Base-by-base conservation (phyloP, 2,888 invertebrate species). In the Euphydryas editha region DNA sequence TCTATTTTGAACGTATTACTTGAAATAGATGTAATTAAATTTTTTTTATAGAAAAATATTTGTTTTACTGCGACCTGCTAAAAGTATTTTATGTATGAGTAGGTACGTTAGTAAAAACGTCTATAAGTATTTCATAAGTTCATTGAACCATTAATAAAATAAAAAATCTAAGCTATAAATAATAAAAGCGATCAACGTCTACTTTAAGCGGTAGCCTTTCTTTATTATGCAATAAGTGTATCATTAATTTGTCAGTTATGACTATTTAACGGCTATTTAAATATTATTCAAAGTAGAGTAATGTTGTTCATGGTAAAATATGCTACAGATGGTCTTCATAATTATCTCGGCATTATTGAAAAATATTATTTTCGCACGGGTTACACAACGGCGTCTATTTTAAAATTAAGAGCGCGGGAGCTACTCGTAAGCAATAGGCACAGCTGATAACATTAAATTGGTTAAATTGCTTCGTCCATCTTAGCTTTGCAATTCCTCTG, bases 371-470 rank as follows among this genome's bases (percentile, higher is more conserved):
- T 88, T 86, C 76, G 83, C 85, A 81, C 81, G 75, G 76, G 78
- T 77, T 83, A 80, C 80, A 88, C 87, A 88, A 88, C 85, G 78
- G 84, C 79, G 79, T 86, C 86, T 86, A 90, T 91, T 88, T 91
- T 90, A 85, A 83, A 89, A 90, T 91, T 86, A 86, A 87, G 90
- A 87, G 71, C 88, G 84, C 85, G 85, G 81, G 85, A 86, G 84
- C 78, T 83, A 30, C 30, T 30, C 30, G 30, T 30, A 84, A 84
- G 90, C 89, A 90, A 90, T 90, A 84, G 90, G 84, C 80, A 78
- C 82, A 88, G 87, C n/a, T n/a, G n/a, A 90, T 86, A 87, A 90
- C 85, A 90, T 89, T 89, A 90, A 91, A 92, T 91, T 92, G 91
- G 90, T 87, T 88, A 87, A 90, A 91, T 90, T 90, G 89, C 87